Conservation (phyloP, 2,797 vertebrate genomes). For the Emydoidea blandingii region DNA sequence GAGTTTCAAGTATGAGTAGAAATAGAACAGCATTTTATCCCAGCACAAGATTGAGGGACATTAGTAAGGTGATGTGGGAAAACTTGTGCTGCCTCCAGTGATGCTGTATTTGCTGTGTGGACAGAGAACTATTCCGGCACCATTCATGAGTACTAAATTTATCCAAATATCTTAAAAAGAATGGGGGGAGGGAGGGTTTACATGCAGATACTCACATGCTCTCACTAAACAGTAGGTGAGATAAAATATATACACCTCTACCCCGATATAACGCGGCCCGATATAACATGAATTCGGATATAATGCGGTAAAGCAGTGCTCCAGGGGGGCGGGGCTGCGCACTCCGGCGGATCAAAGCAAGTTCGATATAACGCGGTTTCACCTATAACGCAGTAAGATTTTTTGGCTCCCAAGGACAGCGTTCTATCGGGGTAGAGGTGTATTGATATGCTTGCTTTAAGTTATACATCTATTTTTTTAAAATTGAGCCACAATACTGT, state of each 20-base stretch:
- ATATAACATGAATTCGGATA: too few relatives aligned
- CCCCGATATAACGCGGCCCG: too few relatives aligned
- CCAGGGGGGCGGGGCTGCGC: too few relatives aligned
- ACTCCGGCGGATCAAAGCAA: too few relatives aligned
- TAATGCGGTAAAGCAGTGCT: too few relatives aligned
- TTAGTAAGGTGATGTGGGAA: not conserved
- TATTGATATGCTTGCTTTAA: not conserved
- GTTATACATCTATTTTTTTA: not conserved
- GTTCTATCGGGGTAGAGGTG: too few relatives aligned
- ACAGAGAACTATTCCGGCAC: not conserved
- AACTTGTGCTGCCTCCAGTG: not conserved
- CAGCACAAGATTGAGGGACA: not conserved
- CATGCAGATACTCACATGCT: not conserved
- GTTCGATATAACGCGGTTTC: too few relatives aligned
- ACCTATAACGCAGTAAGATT: too few relatives aligned
- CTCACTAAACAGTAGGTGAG: not conserved
- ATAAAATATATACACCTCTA: not conserved
- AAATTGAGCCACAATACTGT: not conserved
- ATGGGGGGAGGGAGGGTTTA: not conserved
- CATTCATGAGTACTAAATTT: not conserved
- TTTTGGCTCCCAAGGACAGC: too few relatives aligned
- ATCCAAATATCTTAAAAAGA: not conserved
- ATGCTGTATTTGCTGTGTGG: not conserved
- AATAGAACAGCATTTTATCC: not conserved
- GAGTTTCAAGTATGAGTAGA: not conserved